Evolutionary conservation across 2,113 vertebrate genomes (phyloP).

Genomic region (Physeter macrocephalus): DNA sequence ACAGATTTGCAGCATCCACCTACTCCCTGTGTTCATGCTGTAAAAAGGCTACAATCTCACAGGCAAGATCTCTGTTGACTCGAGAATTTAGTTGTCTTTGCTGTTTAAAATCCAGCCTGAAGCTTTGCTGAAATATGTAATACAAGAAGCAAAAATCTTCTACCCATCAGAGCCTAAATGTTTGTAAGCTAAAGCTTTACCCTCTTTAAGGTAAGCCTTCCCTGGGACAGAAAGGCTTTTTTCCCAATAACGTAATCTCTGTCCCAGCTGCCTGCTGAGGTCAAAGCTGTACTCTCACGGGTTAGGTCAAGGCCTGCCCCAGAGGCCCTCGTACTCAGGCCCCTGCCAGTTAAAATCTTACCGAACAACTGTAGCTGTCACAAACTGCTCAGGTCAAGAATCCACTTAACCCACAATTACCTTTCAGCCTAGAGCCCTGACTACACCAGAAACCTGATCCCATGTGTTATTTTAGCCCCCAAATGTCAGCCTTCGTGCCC

Average conservation of each 20-base stretch:
- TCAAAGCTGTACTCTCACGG: neutral
- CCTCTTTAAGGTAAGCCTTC: neutral
- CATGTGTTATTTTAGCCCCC: neutral
- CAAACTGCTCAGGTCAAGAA: conserved; percentile 3
- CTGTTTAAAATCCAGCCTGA: neutral
- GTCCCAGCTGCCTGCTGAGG: conserved; percentile 37
- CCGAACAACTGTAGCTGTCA: neutral
- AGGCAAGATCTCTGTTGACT: neutral
- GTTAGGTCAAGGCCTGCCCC: conserved; percentile 45
- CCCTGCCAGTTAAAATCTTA: conserved; percentile 19
- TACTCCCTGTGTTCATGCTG: neutral
- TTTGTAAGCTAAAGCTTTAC: neutral
- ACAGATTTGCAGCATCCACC: neutral
- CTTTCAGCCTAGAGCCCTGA: neutral
- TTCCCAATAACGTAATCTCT: neutral
- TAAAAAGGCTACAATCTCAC: neutral
- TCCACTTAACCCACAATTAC: conserved; percentile 14
- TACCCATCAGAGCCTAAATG: neutral
- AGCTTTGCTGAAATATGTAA: neutral
- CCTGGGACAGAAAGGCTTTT: neutral
- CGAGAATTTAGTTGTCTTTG: neutral
- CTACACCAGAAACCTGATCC: conserved; percentile 19
- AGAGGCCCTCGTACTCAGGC: conserved; percentile 1
- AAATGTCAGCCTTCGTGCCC: neutral
- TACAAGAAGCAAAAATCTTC: neutral